Evolutionary conservation across 2,113 vertebrate genomes (phyloP).

Genomic region (Erythrocercus mccallii): DNA sequence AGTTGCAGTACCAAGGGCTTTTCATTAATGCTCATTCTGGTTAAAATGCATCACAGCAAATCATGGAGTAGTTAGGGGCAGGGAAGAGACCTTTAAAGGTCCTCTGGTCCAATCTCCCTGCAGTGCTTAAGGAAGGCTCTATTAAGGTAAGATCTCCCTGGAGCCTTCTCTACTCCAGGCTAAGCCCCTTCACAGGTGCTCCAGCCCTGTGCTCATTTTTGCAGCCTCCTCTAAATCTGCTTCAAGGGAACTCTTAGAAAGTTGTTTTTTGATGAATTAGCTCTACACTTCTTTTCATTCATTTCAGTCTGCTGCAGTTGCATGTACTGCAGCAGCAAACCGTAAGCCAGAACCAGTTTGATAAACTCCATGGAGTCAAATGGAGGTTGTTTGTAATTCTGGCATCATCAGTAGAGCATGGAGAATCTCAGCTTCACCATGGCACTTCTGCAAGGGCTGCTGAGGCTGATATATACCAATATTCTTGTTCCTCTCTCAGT

Average conservation of each 20-base stretch:
- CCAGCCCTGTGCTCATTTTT: not conserved
- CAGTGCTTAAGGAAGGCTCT: no score
- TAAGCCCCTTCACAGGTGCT: not conserved
- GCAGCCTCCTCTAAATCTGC: not conserved
- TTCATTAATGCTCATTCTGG: not conserved
- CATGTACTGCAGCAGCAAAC: not conserved
- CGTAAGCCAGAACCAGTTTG: fast-evolving
- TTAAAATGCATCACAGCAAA: not conserved
- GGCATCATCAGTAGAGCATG: fast-evolving
- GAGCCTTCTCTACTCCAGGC: not conserved
- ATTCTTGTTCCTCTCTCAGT: not conserved
- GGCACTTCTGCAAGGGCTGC: not conserved
- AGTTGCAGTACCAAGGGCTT: fast-evolving
- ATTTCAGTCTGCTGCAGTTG: not conserved
- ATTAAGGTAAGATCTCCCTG: fast-evolving
- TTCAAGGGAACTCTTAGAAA: not conserved
- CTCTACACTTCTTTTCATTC: fast-evolving
- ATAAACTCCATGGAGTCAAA: fast-evolving
- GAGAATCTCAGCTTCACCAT: fast-evolving
- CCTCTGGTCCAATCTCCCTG: not conserved
- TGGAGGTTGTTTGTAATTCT: fast-evolving
- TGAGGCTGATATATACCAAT: not conserved
- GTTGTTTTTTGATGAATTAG: not conserved
- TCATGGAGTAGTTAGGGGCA: no score
- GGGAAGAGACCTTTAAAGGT: not conserved